Evolutionary conservation across 2,113 vertebrate genomes (phyloP).

Genomic region (Corydoras sp.): DNA sequence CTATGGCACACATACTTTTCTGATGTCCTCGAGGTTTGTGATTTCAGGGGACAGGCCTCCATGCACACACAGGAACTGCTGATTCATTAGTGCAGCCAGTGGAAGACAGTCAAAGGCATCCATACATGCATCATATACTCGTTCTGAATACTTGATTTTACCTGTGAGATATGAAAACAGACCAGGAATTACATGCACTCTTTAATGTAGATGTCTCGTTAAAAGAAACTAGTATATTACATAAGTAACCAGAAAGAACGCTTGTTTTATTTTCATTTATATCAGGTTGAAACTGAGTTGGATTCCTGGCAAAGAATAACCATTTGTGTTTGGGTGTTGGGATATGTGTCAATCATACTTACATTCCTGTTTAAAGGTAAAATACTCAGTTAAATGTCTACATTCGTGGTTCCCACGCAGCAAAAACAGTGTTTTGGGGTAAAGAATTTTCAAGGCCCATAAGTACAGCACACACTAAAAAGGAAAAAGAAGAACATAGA

Average conservation of each 20-base stretch:
- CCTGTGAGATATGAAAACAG: constrained; percentile 62
- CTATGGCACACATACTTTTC: constrained; percentile 83
- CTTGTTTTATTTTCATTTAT: neutral
- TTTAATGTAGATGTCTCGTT: no score
- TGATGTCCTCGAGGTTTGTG: constrained; percentile 96
- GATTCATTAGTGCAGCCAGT: constrained; percentile 97
- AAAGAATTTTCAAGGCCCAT: constrained; percentile 99
- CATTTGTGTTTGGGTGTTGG: neutral
- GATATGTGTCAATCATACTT: constrained; percentile 63
- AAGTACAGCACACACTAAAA: constrained; percentile 97
- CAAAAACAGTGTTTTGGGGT: constrained; percentile 99
- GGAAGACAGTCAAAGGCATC: constrained; percentile 99
- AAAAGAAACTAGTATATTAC: no score
- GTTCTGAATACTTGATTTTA: constrained; percentile 99
- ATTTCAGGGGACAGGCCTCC: constrained; percentile 97
- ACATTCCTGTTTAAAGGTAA: constrained; percentile 99
- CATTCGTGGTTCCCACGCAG: constrained; percentile 99
- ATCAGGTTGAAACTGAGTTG: neutral
- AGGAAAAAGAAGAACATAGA: constrained; percentile 15
- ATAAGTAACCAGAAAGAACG: no score
- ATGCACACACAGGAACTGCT: constrained; percentile 96
- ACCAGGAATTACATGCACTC: no score
- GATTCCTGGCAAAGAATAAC: neutral
- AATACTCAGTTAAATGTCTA: constrained; percentile 99
- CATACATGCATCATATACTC: constrained; percentile 96